These are phyloP conservation scores for Scomber japonicus DNA, from an alignment of 2,113 vertebrate genomes.

Conservation along the genomic window DNA sequence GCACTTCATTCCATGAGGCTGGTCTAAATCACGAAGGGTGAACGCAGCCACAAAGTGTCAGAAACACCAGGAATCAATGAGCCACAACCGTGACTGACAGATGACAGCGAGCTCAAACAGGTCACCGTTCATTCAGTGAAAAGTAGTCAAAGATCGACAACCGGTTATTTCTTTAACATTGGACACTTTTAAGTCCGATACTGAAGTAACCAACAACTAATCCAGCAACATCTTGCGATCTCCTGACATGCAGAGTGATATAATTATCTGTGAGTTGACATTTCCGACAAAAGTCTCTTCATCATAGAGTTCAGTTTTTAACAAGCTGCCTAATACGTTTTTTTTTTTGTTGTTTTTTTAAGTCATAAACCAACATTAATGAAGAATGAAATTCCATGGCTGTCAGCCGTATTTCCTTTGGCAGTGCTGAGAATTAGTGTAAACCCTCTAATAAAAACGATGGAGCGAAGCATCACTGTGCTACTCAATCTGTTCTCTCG, in stretches of 20 bases:
- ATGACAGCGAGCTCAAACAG: too few relatives aligned
- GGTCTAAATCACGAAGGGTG: too few relatives aligned
- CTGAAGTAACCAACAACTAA: not conserved
- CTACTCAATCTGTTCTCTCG: conserved; percentile 28
- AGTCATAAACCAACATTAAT: conserved; percentile 18
- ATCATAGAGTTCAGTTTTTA: conserved; percentile 14
- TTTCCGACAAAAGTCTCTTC: not conserved
- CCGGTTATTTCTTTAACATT: too few relatives aligned
- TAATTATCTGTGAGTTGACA: not conserved
- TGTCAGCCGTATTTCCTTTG: conserved; percentile 42
- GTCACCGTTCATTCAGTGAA: too few relatives aligned
- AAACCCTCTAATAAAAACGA: conserved; percentile 38
- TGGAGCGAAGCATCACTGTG: conserved; percentile 10
- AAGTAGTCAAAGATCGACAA: too few relatives aligned
- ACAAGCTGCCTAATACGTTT: not conserved
- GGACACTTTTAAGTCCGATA: too few relatives aligned
- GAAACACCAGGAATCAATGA: too few relatives aligned
- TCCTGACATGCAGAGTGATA: not conserved
- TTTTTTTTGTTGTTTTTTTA: not conserved
- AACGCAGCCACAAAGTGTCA: too few relatives aligned
- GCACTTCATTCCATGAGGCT: too few relatives aligned
- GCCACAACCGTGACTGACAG: too few relatives aligned
- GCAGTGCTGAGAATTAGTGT: conserved; percentile 39
- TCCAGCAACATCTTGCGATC: not conserved
- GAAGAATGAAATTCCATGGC: conserved; percentile 39